Evolutionary conservation across 2,888 invertebrate genomes (phyloP), one percentile per base, ranked within the genome.

Genomic region (Onthophagus sagittarius): DNA sequence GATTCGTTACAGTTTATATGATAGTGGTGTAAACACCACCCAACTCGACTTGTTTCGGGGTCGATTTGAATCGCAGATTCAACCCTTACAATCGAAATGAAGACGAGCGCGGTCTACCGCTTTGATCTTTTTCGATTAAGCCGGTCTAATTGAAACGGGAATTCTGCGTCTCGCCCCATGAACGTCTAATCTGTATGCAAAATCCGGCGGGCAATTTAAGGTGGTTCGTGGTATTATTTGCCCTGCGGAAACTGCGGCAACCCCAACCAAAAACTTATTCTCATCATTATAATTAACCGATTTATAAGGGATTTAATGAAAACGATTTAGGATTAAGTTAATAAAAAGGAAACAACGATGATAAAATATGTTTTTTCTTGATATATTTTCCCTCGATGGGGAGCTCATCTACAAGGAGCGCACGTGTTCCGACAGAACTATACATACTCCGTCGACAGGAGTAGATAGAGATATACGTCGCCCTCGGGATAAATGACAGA

Each of bases 171-270:
- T 78, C 62, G 71, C 63, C 70, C 80, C 78, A 81, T 82, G 83
- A 84, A 82, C 83, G 82, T 79, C 82, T 83, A 82, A 83, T 84
- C 82, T 84, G 83, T 84, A 84, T 84, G 84, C 83, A 83, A 82
- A 82, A 80, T 79, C 78, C 64, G 31, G 39, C 39, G 9, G 39
- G 9, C 39, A 53, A 53, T 53, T 53, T 53, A 53, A 53, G 39
- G 39, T 53, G 39, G 23, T 23, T 23, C 23, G 23, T 23, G 39
- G 39, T 53, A 53, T 53, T 53, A 53, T 53, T 53, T 7, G 9
- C 39, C 39, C 9, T 7, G 6, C 7, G 39, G 39, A 11, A 9
- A 53, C 39, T 23, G 39, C 39, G 7, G 9, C 77, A 78, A 63
- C 72, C 77, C 77, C 1, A 23, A 23, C 77, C 77, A 23, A 23